Conservation (phyloP, 2,888 invertebrate genomes). For the Hemaris fuciformis region DNA sequence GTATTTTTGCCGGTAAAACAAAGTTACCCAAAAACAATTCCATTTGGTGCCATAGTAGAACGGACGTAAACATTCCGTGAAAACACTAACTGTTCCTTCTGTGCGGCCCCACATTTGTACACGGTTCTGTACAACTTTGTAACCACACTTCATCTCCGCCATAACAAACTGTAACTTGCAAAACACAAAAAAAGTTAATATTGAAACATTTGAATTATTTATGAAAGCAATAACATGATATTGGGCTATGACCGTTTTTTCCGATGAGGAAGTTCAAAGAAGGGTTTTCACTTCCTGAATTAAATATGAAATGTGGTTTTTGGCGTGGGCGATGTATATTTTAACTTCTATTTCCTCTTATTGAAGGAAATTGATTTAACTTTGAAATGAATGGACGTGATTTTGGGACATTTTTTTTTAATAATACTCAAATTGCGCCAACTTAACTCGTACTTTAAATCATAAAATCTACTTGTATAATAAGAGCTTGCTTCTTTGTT, state of each 20-base stretch:
- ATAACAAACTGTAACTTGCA: not conserved
- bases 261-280: not conserved
- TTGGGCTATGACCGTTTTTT: not conserved
- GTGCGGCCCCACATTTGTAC: not conserved
- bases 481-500: too few species aligned
- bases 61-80: not conserved
- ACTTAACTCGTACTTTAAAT: too few species aligned
- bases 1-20: not conserved
- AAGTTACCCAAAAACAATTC: not conserved
- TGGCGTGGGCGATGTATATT: not conserved
- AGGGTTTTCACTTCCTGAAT: not conserved
- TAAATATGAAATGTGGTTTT: not conserved
- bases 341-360: not conserved
- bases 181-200: conserved; percentile 3
- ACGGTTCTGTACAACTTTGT: not conserved
- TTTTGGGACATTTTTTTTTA: too few species aligned
- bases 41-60: not conserved
- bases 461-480: too few species aligned
- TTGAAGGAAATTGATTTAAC: not conserved
- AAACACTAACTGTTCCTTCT: not conserved
- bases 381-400: too few species aligned
- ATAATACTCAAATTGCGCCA: too few species aligned
- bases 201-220: conserved; percentile 6
- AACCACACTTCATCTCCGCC: not conserved
- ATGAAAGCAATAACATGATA: not conserved